Evolutionary conservation across 2,113 vertebrate genomes (phyloP), one percentile per base, ranked within the genome.

Genomic region (Plectropomus leopardus): DNA sequence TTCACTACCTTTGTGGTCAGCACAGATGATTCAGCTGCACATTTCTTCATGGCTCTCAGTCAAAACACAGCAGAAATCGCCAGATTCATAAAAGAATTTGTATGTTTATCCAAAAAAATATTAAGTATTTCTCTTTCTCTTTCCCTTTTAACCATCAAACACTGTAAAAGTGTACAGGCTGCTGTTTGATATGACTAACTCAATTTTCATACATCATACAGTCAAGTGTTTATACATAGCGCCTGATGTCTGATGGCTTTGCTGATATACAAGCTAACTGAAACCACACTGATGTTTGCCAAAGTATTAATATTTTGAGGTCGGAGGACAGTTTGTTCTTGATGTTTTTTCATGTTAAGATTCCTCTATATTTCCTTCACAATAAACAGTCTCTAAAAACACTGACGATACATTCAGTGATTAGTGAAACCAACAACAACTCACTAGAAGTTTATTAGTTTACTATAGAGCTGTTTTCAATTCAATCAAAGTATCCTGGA

Each of bases 1-100:
- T 70, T 74, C 7, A 36, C 64, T n/a, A 16, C 24, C 44, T 78
- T 47, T 73, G 42, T 65, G 16, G 51, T 74, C 73, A 61, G 32
- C 13, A 9, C 60, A 53, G 42, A 34, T 32, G 34, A 68, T 36
- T 36, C 63, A 68, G 53, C 53, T 59, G 30, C 28, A 42, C 16
- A 44, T 40, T 36, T 42, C 14, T n/a, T 61, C 16, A 24, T 8
- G 42, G 34, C 14, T n/a, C 36, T 60, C 47, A 4, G 24, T 19
- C 32, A 50, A 65, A 36, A 72, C 51, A 80, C 59, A 59, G 55
- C 1, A 14, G 8, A 23, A 34, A 44, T 5, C 59, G 47, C 36
- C 51, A 71, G 32, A 70, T 63, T 44, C 7, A 45, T 54, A 24
- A 57, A 15, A 26, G n/a, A 26, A 26, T 42, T 5, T 14, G 9